phyloP scores from a whole-genome alignment of 1,140 invertebrate species.

The Oscheius sp. region DNA sequence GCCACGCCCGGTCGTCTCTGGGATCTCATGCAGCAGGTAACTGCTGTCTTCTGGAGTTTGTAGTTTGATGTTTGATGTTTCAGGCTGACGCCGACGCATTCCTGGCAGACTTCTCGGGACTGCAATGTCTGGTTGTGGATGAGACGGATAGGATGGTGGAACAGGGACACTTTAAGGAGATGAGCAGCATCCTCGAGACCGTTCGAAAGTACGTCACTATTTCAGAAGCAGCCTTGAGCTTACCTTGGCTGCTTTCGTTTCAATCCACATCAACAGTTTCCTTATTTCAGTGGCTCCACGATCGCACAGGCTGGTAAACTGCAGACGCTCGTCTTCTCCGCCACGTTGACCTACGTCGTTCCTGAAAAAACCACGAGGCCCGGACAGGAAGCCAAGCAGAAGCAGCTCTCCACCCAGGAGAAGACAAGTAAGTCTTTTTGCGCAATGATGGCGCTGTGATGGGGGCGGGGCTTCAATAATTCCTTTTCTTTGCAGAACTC shows the following conservation, averaged over 20 bases:
- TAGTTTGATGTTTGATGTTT: background rate
- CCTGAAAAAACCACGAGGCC: slow-evolving; percentile 19
- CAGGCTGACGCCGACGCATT: slow-evolving; percentile 59
- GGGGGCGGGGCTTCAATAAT: too few species aligned
- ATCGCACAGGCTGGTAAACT: slow-evolving; percentile 62
- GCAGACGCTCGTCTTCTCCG: slow-evolving; percentile 96
- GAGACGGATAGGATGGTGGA: slow-evolving; percentile 98
- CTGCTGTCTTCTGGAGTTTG: background rate
- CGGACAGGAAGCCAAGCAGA: slow-evolving; percentile 19
- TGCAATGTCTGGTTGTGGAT: slow-evolving; percentile 84
- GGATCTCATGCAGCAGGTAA: slow-evolving; percentile 72
- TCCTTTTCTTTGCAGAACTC: slow-evolving; percentile 27
- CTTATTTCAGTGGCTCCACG: background rate
- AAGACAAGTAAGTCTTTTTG: slow-evolving; percentile 53
- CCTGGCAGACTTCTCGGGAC: slow-evolving; percentile 60
- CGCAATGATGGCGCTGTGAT: background rate
- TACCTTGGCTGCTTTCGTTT: too few species aligned
- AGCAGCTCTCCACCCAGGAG: slow-evolving; percentile 51
- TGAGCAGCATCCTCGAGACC: slow-evolving; percentile 76
- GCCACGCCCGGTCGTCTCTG: slow-evolving; percentile 93
- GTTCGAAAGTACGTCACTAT: slow-evolving; percentile 70
- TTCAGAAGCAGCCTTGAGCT: background rate
- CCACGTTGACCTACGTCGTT: slow-evolving; percentile 79
- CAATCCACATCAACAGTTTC: background rate
- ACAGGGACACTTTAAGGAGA: slow-evolving; percentile 89